phyloP scores from a whole-genome alignment of 1,140 invertebrate genomes.

The Drosophila albomicans region DNA sequence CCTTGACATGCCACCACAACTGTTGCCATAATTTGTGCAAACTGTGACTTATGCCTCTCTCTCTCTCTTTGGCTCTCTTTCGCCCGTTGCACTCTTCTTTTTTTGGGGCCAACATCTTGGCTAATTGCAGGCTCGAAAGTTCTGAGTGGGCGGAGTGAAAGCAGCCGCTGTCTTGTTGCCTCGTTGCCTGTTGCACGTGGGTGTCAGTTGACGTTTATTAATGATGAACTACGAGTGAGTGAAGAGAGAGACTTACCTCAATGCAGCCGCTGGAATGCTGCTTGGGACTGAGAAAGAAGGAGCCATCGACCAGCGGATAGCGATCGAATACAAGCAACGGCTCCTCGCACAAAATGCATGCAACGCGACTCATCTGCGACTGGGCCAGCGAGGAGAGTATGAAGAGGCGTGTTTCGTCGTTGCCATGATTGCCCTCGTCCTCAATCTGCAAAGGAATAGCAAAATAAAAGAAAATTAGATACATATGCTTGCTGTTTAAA shows the following conservation, averaged over 20 bases:
- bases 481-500: slow-evolving; percentile 34
- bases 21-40: slow-evolving; percentile 38
- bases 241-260: slow-evolving; percentile 87
- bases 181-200: slow-evolving; percentile 26
- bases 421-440: slow-evolving; percentile 98
- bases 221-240: slow-evolving; percentile 51
- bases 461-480: slow-evolving; percentile 32
- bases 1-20: slow-evolving; percentile 9
- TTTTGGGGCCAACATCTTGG: slow-evolving; percentile 19
- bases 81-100: neutral
- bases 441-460: slow-evolving; percentile 90
- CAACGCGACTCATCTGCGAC: slow-evolving; percentile 92
- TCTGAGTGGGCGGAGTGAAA: slow-evolving; percentile 40
- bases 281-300: slow-evolving; percentile 97
- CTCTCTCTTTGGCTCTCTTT: too few species aligned
- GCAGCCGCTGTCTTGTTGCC: neutral
- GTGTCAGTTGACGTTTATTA: slow-evolving; percentile 69
- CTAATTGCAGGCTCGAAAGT: slow-evolving; percentile 51
- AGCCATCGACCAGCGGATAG: slow-evolving; percentile 98
- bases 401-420: slow-evolving; percentile 97
- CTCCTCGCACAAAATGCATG: slow-evolving; percentile 95
- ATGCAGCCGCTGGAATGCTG: slow-evolving; percentile 94
- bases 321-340: slow-evolving; percentile 97
- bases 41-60: slow-evolving; percentile 36
- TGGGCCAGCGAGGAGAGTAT: slow-evolving; percentile 95